These are phyloP conservation scores for Semnornis frantzii DNA, from an alignment of 2,113 vertebrate genomes.

Conservation along the genomic window DNA sequence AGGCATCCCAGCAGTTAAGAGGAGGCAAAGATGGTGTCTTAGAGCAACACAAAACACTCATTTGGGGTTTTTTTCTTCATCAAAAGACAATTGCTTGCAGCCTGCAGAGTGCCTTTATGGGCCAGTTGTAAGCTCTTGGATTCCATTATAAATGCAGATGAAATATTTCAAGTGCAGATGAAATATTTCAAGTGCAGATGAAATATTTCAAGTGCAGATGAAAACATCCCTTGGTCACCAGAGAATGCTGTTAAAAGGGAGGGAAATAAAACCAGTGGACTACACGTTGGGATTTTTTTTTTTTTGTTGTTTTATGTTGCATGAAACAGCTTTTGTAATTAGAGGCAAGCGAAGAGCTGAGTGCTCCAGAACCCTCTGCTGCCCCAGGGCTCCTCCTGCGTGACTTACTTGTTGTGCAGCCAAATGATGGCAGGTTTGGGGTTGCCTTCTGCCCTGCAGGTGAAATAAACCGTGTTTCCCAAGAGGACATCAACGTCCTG, in stretches of 20 bases:
- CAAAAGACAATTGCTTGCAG: constrained; percentile 18
- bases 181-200: constrained; percentile 14
- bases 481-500: constrained; percentile 87
- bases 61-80: neutral
- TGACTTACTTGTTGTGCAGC: constrained; percentile 91
- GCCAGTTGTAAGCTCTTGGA: constrained; percentile 1
- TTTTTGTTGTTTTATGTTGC: neutral
- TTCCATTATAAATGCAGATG: neutral
- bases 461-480: constrained; percentile 93
- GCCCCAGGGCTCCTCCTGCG: neutral
- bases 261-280: neutral
- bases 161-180: constrained; percentile 9
- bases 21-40: neutral
- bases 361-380: neutral
- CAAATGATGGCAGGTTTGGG: constrained; percentile 92
- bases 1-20: neutral
- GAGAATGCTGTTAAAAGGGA: constrained; percentile 28
- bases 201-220: constrained; percentile 14
- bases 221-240: neutral
- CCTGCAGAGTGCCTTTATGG: neutral
- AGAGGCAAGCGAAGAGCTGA: neutral
- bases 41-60: neutral
- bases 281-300: neutral
- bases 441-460: constrained; percentile 91
- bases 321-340: neutral